A percentile compares a stretch with the other conserved stretches of the same genome.
Conservation (phyloP, 1,140 invertebrate species). For the Pentalonia nigronervosa region DNA sequence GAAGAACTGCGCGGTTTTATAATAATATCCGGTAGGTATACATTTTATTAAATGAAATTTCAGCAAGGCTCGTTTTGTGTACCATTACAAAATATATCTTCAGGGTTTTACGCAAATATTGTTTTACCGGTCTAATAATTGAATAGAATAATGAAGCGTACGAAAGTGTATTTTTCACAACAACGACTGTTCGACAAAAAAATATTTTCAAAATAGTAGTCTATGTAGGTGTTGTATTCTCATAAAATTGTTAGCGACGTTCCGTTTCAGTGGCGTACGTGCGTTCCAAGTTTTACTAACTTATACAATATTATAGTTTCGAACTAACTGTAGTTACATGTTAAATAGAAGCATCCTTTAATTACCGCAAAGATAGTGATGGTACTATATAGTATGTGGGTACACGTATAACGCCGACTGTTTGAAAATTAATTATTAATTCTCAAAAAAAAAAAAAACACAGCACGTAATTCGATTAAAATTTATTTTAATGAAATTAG, state of each 20-base stretch:
- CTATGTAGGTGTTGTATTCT: background rate
- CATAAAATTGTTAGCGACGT: background rate
- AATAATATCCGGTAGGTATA: too few species aligned
- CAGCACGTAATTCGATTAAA: background rate
- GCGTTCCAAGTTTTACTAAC: background rate
- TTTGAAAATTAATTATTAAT: conserved; percentile 5
- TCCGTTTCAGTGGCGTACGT: too few species aligned
- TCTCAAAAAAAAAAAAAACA: background rate
- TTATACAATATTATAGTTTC: background rate
- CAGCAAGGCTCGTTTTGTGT: background rate
- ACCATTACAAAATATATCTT: background rate
- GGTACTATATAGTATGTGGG: background rate
- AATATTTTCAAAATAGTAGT: background rate
- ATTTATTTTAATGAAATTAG: background rate
- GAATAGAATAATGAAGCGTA: background rate
- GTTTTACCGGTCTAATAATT: background rate
- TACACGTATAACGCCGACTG: background rate
- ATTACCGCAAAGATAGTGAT: background rate
- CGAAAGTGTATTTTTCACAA: background rate
- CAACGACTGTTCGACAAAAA: background rate
- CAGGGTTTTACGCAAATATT: background rate
- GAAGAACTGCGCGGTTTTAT: too few species aligned
- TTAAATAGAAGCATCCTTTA: background rate
- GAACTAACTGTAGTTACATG: background rate
- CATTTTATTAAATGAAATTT: background rate